Evolutionary conservation across 2,113 vertebrate species (phyloP).

Genomic region (Chrysemys picta): DNA sequence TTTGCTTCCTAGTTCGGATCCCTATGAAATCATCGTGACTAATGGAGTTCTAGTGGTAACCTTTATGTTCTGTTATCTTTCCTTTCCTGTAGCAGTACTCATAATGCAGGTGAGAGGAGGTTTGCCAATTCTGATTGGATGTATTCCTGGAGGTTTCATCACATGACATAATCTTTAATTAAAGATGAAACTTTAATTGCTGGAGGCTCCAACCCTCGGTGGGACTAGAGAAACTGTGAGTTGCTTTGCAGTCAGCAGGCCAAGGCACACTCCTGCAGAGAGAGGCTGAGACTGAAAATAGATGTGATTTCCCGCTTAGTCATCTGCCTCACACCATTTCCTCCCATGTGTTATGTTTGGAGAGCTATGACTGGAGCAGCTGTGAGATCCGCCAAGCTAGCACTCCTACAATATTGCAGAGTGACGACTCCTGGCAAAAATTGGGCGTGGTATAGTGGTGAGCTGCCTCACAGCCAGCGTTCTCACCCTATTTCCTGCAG

Average conservation of each 20-base stretch:
- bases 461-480: not conserved
- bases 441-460: not conserved
- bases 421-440: not conserved
- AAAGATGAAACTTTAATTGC: too few species aligned
- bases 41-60: slow-evolving; percentile 78
- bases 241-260: slow-evolving; percentile 14
- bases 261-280: not conserved
- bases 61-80: slow-evolving; percentile 27
- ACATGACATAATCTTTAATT: too few species aligned
- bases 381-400: fast-evolving
- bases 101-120: not conserved
- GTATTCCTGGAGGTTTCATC: too few species aligned
- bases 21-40: slow-evolving; percentile 71
- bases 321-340: not conserved
- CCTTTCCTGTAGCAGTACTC: slow-evolving; percentile 5
- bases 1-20: slow-evolving; percentile 66
- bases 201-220: too few species aligned
- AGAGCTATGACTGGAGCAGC: not conserved
- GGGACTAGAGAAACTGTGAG: not conserved
- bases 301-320: not conserved
- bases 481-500: not conserved
- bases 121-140: too few species aligned
- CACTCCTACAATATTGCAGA: not conserved
- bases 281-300: not conserved
- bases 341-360: not conserved